Conservation (phyloP, 2,888 invertebrate genomes). For the Temnothorax rugatulus region DNA sequence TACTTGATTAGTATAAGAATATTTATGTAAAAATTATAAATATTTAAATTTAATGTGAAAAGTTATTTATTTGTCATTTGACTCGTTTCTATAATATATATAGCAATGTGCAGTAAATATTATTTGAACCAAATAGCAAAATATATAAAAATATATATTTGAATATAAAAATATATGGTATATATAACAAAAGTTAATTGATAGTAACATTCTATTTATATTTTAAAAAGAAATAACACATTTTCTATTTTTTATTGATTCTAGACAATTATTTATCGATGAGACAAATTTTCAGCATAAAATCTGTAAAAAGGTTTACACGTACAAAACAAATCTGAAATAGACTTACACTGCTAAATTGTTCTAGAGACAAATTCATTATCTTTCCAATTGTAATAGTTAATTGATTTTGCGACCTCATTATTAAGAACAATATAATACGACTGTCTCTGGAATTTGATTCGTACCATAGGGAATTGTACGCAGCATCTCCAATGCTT, state of each 20-base stretch:
- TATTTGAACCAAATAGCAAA: too few relatives aligned
- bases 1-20: neutral
- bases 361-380: conserved; percentile 60
- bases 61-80: neutral
- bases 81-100: neutral
- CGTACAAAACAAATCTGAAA: too few relatives aligned
- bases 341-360: neutral
- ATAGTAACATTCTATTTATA: neutral
- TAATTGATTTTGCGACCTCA: conserved; percentile 62
- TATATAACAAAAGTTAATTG: neutral
- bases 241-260: neutral
- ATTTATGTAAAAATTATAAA: neutral
- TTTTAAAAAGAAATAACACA: neutral
- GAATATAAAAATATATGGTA: too few relatives aligned
- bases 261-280: neutral
- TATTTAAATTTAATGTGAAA: neutral
- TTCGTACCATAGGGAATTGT: conserved; percentile 70
- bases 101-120: neutral
- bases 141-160: too few relatives aligned
- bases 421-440: conserved; percentile 58
- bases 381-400: conserved; percentile 68
- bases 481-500: conserved; percentile 59
- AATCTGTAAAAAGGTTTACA: neutral
- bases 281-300: neutral
- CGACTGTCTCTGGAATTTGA: conserved; percentile 54